phyloP scores from a whole-genome alignment of 1,140 invertebrate genomes.

The Zaprionus tsacasi region DNA sequence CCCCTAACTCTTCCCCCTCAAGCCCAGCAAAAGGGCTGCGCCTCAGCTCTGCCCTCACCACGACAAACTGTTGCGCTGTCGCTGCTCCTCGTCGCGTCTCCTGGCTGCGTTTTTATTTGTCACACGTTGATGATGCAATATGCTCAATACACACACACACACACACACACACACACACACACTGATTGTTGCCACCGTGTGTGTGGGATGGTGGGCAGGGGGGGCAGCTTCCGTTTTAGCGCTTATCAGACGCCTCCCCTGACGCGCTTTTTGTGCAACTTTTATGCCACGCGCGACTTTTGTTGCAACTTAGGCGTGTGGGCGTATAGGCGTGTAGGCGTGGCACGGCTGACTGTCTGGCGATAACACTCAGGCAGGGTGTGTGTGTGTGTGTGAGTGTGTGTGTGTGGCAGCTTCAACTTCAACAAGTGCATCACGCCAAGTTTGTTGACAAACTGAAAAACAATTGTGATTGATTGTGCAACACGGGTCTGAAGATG shows the following conservation, averaged over 20 bases:
- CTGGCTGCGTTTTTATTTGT: slow-evolving; percentile 56
- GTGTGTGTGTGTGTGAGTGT: slow-evolving; percentile 8
- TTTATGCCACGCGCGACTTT: not conserved
- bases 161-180: slow-evolving; percentile 25
- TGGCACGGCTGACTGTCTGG: not conserved
- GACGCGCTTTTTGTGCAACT: slow-evolving; percentile 4
- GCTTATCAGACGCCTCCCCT: not conserved
- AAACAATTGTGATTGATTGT: slow-evolving; percentile 81
- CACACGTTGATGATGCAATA: slow-evolving; percentile 49
- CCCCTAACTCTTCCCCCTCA: not conserved
- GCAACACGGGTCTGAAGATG: slow-evolving; percentile 40
- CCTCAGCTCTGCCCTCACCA: slow-evolving; percentile 10
- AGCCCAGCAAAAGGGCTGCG: not conserved
- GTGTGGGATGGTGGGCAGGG: not conserved
- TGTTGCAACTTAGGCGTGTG: not conserved
- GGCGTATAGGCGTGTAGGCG: not conserved
- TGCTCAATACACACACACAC: slow-evolving; percentile 42
- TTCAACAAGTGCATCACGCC: slow-evolving; percentile 57
- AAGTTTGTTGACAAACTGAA: slow-evolving; percentile 74
- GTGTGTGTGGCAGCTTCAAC: slow-evolving; percentile 54
- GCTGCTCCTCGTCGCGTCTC: slow-evolving; percentile 25
- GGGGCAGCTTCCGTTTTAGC: not conserved
- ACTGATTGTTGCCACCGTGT: slow-evolving; percentile 1
- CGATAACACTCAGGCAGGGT: not conserved
- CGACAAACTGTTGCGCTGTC: slow-evolving; percentile 64